Evolutionary conservation across 2,113 vertebrate genomes (phyloP), one percentile per base, ranked within the genome.

Genomic region (Eulemur rufifrons): DNA sequence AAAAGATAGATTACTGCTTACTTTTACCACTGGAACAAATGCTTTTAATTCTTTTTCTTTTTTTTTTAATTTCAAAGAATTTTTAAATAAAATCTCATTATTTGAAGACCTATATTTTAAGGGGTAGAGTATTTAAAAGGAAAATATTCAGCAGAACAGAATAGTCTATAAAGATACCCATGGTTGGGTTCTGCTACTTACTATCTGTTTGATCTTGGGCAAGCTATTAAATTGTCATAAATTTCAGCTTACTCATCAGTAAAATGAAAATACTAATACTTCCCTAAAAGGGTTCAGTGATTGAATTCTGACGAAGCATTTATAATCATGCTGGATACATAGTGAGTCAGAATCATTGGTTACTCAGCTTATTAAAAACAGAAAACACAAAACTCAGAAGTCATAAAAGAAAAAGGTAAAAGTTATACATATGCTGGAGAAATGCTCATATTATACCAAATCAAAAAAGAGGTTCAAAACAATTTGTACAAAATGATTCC

Each of bases 31-130:
- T 34, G 20, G 18, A 92, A 14, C 21, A 66, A 85, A 37, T n/a
- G 39, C 9, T 73, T 93, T 54, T 25, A 32, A 76, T 91, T 74
- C n/a, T 89, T 80, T 64, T 74, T 13, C n/a, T 37, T 89, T 80
- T 54, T n/a, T 68, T 13, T n/a, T 42, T 91, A n/a, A 74, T 69
- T 80, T 80, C 14, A 88, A 15, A 64, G 2, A 91, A 81, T 82
- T 89, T 61, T 61, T 4, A 27, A 61, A 27, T 47, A 78, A 87
- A 89, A 64, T 61, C 90, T 34, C 47, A 37, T 89, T 92, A 66
- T 83, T 91, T 86, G 45, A 52, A 78, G 10, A 69, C 3, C 7
- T 77, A 8, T 66, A 88, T 80, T 85, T 94, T 96, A 87, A 94
- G 32, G 32, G 2, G 61, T 11, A 17, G 45, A 29, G 8, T 76